Base-by-base conservation (phyloP, 2,113 vertebrate genomes). In the Diglossa brunneiventris region DNA sequence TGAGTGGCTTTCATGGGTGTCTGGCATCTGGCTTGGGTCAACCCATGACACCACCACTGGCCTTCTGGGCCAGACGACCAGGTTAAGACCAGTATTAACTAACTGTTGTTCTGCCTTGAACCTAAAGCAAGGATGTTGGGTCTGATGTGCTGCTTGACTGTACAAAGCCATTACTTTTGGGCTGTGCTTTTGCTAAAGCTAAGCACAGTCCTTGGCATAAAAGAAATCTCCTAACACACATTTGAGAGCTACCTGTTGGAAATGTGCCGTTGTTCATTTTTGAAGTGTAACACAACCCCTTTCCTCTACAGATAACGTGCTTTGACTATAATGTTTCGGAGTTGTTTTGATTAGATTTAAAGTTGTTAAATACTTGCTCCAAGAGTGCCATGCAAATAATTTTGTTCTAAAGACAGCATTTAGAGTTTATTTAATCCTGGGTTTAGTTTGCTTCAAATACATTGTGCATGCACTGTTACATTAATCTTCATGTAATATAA, bases 41-140 rank as follows among this genome's bases (percentile, higher is more conserved):
- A 27, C 6, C 23, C 41, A 18, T 1, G 1, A 12, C 41, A 53
- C 22, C 49, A 55, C 11, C 0, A 1, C 15, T 47, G 49, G 18
- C 22, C 23, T 15, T 68, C 63, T 79, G 31, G 21, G 50, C 49
- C 26, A 21, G 16, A 37, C 33, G 11, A 50, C 78, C 14, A 67
- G 26, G 13, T 74, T 42, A 62, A 83, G 33, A 21, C 18, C n/a
- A 28, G 11, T 15, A 30, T 52, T 44, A 39, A 35, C 27, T 24
- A 50, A 66, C n/a, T 68, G 2, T 13, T 8, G 2, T 27, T 83
- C n/a, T 66, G 24, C 63, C 31, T 44, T 61, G n/a, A 83, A 44
- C 3, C 3, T n/a, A 44, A 83, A 76, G n/a, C 0, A 7, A 72
- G 11, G 41, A 16, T 61, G 16, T 28, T 73, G 24, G 41, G 53